Conservation (phyloP, 2,797 vertebrate species). For the Antennarius maculatus region DNA sequence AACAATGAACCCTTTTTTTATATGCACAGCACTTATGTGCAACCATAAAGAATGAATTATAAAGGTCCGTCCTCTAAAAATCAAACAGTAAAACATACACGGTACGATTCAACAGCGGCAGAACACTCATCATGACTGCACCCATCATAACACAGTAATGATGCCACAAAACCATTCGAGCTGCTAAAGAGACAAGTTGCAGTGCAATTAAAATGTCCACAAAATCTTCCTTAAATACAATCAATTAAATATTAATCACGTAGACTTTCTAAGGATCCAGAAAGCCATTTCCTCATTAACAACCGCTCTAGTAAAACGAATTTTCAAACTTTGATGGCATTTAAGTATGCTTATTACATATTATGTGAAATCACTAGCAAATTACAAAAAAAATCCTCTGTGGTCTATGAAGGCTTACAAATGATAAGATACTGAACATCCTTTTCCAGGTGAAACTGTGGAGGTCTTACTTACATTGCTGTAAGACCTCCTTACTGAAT, state of each 20-base stretch:
- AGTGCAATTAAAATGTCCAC: constrained; percentile 76
- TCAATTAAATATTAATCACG: constrained; percentile 80
- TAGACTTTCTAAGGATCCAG: constrained; percentile 68
- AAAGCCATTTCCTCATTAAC: constrained; percentile 70
- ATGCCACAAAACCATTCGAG: constrained; percentile 78
- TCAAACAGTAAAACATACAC: constrained; percentile 52
- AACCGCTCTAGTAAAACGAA: constrained; percentile 62
- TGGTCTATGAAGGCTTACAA: constrained; percentile 22
- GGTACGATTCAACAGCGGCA: constrained; percentile 33
- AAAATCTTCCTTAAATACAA: constrained; percentile 72
- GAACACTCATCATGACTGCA: constrained; percentile 65
- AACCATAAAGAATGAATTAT: constrained; percentile 65
- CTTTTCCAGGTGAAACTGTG: constrained; percentile 8
- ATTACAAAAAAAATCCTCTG: constrained; percentile 41
- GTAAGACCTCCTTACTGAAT: no score
- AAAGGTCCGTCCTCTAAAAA: constrained; percentile 55
- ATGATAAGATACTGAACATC: constrained; percentile 25
- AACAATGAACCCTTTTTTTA: constrained; percentile 56
- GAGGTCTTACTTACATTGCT: not conserved
- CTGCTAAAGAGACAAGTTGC: constrained; percentile 80
- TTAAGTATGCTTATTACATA: constrained; percentile 60
- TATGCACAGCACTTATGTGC: constrained; percentile 42
- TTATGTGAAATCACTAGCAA: constrained; percentile 50
- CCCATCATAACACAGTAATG: constrained; percentile 76
- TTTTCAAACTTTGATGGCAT: constrained; percentile 44